These are phyloP conservation scores for Malacosoma neustria DNA, from an alignment of 2,888 invertebrate genomes.

Conservation along the genomic window DNA sequence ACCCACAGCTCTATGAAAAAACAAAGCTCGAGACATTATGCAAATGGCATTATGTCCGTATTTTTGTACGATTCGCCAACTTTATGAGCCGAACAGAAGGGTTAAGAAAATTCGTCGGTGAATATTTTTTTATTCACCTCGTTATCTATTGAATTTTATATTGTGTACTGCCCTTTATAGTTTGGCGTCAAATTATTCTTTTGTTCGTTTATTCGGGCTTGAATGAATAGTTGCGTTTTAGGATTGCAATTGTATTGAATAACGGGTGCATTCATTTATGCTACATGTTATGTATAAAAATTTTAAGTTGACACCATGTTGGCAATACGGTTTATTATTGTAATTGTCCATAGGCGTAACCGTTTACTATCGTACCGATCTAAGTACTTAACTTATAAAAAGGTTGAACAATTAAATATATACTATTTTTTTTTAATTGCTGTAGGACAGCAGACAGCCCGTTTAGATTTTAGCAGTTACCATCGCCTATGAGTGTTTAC, in stretches of 20 bases:
- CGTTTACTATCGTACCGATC: no score
- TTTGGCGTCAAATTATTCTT: slow-evolving; percentile 8
- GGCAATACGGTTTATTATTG: no score
- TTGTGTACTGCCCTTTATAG: slow-evolving; percentile 43
- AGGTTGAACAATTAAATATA: no score
- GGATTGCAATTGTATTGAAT: neutral
- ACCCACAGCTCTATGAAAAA: slow-evolving; percentile 67
- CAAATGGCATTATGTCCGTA: slow-evolving; percentile 72
- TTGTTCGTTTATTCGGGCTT: neutral
- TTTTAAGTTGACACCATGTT: no score
- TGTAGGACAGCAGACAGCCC: no score
- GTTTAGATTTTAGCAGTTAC: no score
- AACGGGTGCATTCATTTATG: neutral
- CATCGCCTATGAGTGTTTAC: no score
- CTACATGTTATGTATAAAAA: no score
- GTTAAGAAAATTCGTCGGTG: slow-evolving; percentile 56
- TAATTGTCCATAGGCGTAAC: no score
- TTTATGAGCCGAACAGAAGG: slow-evolving; percentile 69
- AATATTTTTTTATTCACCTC: slow-evolving; percentile 32
- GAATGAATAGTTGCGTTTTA: neutral
- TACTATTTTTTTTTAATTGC: neutral
- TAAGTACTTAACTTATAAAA: no score
- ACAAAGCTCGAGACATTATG: slow-evolving; percentile 70
- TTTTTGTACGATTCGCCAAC: slow-evolving; percentile 67
- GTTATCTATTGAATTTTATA: slow-evolving; percentile 37